Evolutionary conservation across 2,888 invertebrate genomes (phyloP), one percentile per base, ranked within the genome.

Genomic region (Caenorhabditis sp.): DNA sequence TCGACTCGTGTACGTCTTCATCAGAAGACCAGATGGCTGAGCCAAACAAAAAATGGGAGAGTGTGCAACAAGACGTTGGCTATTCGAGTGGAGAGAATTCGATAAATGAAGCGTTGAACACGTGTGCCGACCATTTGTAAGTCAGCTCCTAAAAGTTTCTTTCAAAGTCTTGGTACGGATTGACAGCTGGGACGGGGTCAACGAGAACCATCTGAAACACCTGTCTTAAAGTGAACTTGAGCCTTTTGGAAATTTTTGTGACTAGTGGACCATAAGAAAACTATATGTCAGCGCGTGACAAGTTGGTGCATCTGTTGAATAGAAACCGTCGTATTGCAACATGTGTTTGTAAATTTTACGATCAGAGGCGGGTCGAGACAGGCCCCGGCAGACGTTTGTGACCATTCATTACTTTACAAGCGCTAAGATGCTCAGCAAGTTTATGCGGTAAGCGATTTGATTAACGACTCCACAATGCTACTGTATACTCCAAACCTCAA

Each of bases 21-120:
- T 85, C 87, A 0, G 84, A 85, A 79, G 86, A 85, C 10, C 82
- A 66, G 54, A 74, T 73, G 73, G 73, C 28, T 31, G 72, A 58
- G 63, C 56, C 69, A 19, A 79, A 41, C 79, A 82, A 64, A 26
- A 87, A 87, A 73, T 86, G 87, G 87, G 85, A 83, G 51, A 82
- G 85, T 63, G 82, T 85, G 14, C 86, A 85, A 31, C 86, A 88
- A 80, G 89, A 89, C 54, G 81, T 88, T 47, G 89, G 89, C 73
- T 89, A 89, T 79, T 88, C 89, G 26, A 88, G 88, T 68, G 89
- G 89, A 28, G 89, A 89, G 58, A 88, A 88, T 80, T 86, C 86
- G 49, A 84, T 88, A 47, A 88, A 88, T 80, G 88, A 89, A 73
- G 83, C 82, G 8, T 22, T 82, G 59, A 85, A 82, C 69, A 82